Evolutionary conservation across 2,797 vertebrate genomes (phyloP).

Genomic region (Morelia viridis): DNA sequence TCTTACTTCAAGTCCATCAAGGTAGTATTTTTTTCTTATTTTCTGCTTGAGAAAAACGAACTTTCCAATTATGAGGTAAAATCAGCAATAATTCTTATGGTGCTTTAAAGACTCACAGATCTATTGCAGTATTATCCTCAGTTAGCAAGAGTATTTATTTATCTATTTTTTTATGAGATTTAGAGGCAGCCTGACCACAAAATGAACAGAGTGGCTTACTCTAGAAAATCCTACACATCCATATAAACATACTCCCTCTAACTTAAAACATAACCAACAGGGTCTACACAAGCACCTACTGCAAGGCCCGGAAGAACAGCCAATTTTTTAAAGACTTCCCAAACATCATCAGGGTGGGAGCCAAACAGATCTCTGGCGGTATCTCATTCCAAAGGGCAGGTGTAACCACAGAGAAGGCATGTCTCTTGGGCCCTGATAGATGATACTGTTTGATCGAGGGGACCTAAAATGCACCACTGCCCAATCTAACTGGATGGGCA

Average conservation of each 20-base stretch:
- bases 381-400: background rate
- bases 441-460: background rate
- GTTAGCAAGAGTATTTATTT: background rate
- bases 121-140: background rate
- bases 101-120: background rate
- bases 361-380: background rate
- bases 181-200: background rate
- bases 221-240: background rate
- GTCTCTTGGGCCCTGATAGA: background rate
- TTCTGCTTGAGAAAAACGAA: background rate
- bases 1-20: background rate
- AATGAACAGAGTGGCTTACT: background rate
- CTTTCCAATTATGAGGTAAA: background rate
- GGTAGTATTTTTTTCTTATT: background rate
- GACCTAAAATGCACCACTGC: background rate
- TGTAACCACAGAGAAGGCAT: background rate
- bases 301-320: background rate
- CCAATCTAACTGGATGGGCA: background rate
- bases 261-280: background rate
- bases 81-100: background rate
- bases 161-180: background rate
- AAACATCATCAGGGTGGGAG: background rate
- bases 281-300: background rate
- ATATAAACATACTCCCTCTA: background rate
- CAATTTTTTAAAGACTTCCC: background rate